Conservation (phyloP, 2,113 vertebrate species). For the Pachypanchax playfairii region DNA sequence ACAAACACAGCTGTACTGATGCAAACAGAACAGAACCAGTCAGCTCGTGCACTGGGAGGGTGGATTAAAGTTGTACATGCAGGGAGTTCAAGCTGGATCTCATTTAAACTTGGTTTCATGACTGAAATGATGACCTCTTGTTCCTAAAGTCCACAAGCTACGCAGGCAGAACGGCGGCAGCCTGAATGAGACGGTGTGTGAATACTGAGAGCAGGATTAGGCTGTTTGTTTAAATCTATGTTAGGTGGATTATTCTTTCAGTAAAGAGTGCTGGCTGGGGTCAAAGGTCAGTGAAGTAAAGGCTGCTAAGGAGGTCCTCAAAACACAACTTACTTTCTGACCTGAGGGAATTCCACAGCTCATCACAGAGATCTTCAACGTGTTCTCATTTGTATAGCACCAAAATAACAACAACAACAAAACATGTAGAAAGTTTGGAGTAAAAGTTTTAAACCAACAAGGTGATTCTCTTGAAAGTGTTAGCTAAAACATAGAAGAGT, state of each 20-base stretch:
- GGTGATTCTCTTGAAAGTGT: too few relatives aligned
- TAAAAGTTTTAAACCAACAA: too few relatives aligned
- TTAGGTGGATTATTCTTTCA: constrained; percentile 73
- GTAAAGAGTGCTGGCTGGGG: constrained; percentile 62
- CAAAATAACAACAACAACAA: too few relatives aligned
- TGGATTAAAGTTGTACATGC: too few relatives aligned
- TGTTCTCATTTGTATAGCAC: too few relatives aligned
- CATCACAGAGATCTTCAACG: too few relatives aligned
- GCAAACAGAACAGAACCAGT: constrained; percentile 25
- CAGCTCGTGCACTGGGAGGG: constrained; percentile 26
- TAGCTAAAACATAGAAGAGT: too few relatives aligned
- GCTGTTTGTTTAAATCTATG: constrained; percentile 77
- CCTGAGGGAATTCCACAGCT: constrained; percentile 61
- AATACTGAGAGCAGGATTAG: constrained; percentile 70
- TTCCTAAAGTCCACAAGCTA: background rate
- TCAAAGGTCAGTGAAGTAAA: constrained; percentile 72
- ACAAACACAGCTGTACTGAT: constrained; percentile 73
- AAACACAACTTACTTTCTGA: constrained; percentile 70
- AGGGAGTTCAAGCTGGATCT: background rate
- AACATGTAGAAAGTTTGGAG: background rate
- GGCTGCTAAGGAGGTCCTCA: constrained; percentile 72
- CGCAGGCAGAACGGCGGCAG: constrained; percentile 31
- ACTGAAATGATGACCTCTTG: too few relatives aligned
- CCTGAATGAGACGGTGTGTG: constrained; percentile 44
- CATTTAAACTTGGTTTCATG: background rate